Evolutionary conservation across 2,797 vertebrate genomes (phyloP), one percentile per base, ranked within the genome.

Genomic region (Danio tinwini): DNA sequence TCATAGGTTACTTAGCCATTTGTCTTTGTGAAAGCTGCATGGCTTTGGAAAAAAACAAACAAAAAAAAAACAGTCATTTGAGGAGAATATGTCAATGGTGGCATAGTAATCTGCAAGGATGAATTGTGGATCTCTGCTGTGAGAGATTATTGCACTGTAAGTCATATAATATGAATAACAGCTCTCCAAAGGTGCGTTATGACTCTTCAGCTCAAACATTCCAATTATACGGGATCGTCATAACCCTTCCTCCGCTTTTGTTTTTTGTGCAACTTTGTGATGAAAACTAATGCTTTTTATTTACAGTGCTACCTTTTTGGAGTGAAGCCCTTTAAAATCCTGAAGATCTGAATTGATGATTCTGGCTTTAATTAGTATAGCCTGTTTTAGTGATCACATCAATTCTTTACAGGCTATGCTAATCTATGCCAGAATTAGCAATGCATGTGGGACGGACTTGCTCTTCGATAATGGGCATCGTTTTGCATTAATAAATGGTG

Each of bases 331-430:
- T 71, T 64, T 63, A 55, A 85, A 81, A 68, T 76, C 79, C 71
- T 50, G 85, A 84, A 85, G 88, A 88, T 80, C 81, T 49, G 75
- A 87, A 89, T 90, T 90, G 89, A 89, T 90, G 87, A 86, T 89
- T 90, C 92, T 94, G 94, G 94, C 92, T 88, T 90, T 90, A 90
- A 90, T 90, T 90, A 90, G 89, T 90, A 89, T 90, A 95, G 94
- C 94, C 94, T 90, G 89, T 90, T 89, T 90, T 88, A 90, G 89
- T 90, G 88, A 88, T 93, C 80, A 92, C 90, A 94, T 86, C 88
- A 89, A 92, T 94, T 95, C 94, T 95, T 95, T 95, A 95, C 94
- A 95, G 94, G 94, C 94, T 94, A 94, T 95, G 94, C 94, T 95
- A 94, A 94, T 95, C 93, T 93, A 92, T 93, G 93, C 94, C 93